Base-by-base conservation (phyloP, 2,113 vertebrate species). In the Microcebus griseorufus region DNA sequence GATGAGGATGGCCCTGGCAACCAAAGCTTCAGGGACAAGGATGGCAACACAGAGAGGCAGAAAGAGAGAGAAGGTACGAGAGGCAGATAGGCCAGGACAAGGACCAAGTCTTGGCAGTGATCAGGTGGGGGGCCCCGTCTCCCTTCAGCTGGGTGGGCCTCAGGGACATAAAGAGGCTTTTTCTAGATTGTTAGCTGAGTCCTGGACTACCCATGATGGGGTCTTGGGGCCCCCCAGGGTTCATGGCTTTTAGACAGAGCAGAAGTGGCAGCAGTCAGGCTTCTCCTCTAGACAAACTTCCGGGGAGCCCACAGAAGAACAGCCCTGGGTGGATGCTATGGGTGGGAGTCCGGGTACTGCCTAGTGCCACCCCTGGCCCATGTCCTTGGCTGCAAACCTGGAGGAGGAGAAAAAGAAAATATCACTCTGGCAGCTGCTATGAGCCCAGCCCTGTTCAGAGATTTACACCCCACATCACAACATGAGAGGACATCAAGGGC, bases 401-500 rank as follows among this genome's bases (percentile, higher is more conserved):
- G 48, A 86, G 60, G 55, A 91, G 9, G 42, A 86, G 67, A 34
- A 93, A 75, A n/a, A 62, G 69, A 91, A 94, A 97, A 67, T 25
- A 48, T 9, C 65, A 70, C 76, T 87, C 81, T 79, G 23, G 67
- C 14, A 48, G 39, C 39, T 90, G 95, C 51, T 78, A 4, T 20
- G 76, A 86, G 27, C 42, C 65, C 65, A 96, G 45, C 70, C 34
- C 69, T 91, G 23, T 10, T 86, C 23, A 9, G 73, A 79, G 62
- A 95, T 55, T 93, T 93, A 79, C 0, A 4, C 22, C 9, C 45
- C 16, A 13, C 39, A 34, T 95, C 48, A 79, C 16, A 69, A 34
- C 65, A 60, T 5, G 16, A 96, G 86, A 91, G 70, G 69, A 65
- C 37, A 37, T 82, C 3, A 0, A 86, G 45, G 62, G 64, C 20